phyloP scores from a whole-genome alignment of 2,888 invertebrate species.

The Sinopyrophorus schimmeli region DNA sequence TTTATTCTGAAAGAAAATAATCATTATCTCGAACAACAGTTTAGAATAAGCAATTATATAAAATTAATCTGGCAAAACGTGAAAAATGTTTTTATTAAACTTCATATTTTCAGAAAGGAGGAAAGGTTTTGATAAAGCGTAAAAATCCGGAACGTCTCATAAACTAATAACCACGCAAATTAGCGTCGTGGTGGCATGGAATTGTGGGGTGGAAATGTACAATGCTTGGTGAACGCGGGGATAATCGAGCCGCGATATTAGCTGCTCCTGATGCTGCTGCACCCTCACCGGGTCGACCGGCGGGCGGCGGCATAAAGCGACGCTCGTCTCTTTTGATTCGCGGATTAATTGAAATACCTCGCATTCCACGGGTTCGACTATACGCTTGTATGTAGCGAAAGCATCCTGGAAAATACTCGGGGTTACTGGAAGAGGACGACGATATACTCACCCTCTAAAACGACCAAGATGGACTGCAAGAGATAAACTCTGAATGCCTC shows the following conservation, averaged over 20 bases:
- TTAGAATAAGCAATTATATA: slow-evolving; percentile 1
- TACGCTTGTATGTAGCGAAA: slow-evolving; percentile 43
- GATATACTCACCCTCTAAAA: slow-evolving; percentile 20
- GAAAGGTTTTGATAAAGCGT: slow-evolving; percentile 17
- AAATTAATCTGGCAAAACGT: not conserved
- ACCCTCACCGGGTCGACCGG: slow-evolving; percentile 35
- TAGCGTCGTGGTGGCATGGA: slow-evolving; percentile 36
- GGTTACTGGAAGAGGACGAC: slow-evolving; percentile 42
- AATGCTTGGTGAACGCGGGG: slow-evolving; percentile 38
- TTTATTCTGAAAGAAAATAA: too few relatives aligned
- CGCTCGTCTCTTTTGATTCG: slow-evolving; percentile 56
- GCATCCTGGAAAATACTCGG: slow-evolving; percentile 45
- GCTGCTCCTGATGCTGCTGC: slow-evolving; percentile 38
- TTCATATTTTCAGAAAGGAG: not conserved
- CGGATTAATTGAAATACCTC: slow-evolving; percentile 58
- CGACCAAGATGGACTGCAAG: slow-evolving; percentile 31
- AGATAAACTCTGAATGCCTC: slow-evolving; percentile 31
- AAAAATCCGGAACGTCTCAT: slow-evolving; percentile 25
- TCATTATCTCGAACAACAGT: too few relatives aligned
- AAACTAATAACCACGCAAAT: slow-evolving; percentile 40
- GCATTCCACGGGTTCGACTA: slow-evolving; percentile 52
- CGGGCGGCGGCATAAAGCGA: slow-evolving; percentile 49
- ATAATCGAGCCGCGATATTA: slow-evolving; percentile 43
- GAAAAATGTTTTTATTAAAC: not conserved
- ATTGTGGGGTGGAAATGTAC: slow-evolving; percentile 31